phyloP scores from a whole-genome alignment of 1,140 invertebrate genomes.

The Teleogryllus occipitalis region DNA sequence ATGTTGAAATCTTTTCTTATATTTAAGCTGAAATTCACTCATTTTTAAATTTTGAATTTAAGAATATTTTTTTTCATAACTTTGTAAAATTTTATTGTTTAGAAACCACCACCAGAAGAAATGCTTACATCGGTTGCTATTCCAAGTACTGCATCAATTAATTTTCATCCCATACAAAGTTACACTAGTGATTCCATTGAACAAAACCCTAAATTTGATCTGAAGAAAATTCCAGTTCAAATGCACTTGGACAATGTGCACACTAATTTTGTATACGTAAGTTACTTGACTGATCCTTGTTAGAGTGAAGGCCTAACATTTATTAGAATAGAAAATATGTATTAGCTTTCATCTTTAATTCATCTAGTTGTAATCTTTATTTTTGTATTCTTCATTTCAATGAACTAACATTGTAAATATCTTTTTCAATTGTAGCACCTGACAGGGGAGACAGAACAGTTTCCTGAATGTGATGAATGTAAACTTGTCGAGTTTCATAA shows the following conservation, averaged over 20 bases:
- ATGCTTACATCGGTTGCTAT: conserved; percentile 60
- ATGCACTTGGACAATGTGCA: conserved; percentile 70
- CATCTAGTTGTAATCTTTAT: neutral
- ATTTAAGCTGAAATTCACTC: neutral
- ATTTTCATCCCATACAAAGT: conserved; percentile 55
- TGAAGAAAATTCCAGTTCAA: conserved; percentile 55
- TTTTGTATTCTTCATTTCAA: too few species aligned
- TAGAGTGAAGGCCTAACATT: neutral
- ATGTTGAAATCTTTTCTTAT: too few species aligned
- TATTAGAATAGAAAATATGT: neutral
- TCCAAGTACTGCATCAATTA: conserved; percentile 56
- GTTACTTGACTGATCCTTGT: conserved; percentile 31
- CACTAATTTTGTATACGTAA: conserved; percentile 79
- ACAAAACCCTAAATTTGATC: conserved; percentile 51
- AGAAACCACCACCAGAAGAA: conserved; percentile 54
- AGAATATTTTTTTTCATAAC: neutral
- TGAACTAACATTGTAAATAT: too few species aligned
- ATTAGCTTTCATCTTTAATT: neutral
- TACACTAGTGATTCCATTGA: conserved; percentile 43
- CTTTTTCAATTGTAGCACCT: too few species aligned
- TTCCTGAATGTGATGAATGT: too few species aligned
- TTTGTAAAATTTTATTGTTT: conserved; percentile 24
- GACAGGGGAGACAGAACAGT: too few species aligned
- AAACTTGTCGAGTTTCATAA: too few species aligned
- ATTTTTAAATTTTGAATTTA: neutral